Evolutionary conservation across 2,797 vertebrate species (phyloP).

Genomic region (Phoeniculus purpureus): DNA sequence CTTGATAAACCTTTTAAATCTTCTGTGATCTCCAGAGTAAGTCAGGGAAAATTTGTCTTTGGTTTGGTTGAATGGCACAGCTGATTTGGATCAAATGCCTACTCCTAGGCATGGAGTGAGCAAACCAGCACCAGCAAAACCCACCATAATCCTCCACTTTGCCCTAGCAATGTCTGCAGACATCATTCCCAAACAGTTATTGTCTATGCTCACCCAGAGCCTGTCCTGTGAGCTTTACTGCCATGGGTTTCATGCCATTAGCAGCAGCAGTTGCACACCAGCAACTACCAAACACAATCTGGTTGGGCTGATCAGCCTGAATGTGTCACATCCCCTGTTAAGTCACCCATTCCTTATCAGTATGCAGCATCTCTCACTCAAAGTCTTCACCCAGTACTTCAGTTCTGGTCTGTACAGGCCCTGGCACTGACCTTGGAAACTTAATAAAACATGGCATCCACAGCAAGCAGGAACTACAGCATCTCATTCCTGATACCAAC

Average conservation of each 20-base stretch:
- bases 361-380: not conserved
- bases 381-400: not conserved
- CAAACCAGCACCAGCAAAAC: not conserved
- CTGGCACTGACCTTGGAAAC: not conserved
- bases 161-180: not conserved
- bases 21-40: not conserved
- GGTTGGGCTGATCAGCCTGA: not conserved
- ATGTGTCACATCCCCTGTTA: not conserved
- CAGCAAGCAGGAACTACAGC: not conserved
- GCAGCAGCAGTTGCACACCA: not conserved
- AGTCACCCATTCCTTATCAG: not conserved
- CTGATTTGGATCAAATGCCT: not conserved
- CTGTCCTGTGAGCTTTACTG: not conserved
- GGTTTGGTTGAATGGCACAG: not conserved
- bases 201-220: not conserved
- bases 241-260: not conserved
- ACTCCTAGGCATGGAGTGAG: not conserved
- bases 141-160: not conserved
- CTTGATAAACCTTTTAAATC: not conserved
- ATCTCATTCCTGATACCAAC: not conserved
- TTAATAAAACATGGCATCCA: not conserved
- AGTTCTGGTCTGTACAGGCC: not conserved
- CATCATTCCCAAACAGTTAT: not conserved
- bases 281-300: not conserved
- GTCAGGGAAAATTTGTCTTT: not conserved